Percentiles rank a stretch among this genome's conserved stretches.
phyloP scores from a whole-genome alignment of 2,797 vertebrate genomes.

The Typhlichthys eigenmanni region DNA sequence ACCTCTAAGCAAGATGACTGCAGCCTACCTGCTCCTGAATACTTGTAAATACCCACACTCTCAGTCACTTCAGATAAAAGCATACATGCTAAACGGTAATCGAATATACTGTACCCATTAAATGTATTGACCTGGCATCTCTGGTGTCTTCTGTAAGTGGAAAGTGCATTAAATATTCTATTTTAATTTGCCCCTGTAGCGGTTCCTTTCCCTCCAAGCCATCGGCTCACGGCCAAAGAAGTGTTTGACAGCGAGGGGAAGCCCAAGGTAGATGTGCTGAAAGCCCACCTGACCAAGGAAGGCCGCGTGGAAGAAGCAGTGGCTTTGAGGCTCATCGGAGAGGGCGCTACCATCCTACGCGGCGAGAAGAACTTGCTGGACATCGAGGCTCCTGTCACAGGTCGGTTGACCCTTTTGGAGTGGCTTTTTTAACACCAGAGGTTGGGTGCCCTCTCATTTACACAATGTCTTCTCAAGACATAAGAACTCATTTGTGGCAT shows the following conservation, averaged over 20 bases:
- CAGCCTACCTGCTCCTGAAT: too few relatives aligned
- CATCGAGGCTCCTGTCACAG: slow-evolving; percentile 97
- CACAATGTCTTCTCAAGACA: too few relatives aligned
- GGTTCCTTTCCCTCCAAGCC: slow-evolving; percentile 96
- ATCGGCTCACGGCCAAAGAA: slow-evolving; percentile 96
- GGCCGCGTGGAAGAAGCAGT: slow-evolving; percentile 95
- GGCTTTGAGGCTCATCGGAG: slow-evolving; percentile 92
- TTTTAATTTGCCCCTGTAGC: slow-evolving; percentile 70
- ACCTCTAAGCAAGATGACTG: too few relatives aligned
- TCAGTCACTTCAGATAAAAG: too few relatives aligned
- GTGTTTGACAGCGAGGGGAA: slow-evolving; percentile 97
- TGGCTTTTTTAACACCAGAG: neutral
- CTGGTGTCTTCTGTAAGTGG: neutral
- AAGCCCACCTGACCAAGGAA: slow-evolving; percentile 98
- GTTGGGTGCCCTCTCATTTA: too few relatives aligned
- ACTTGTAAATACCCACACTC: too few relatives aligned
- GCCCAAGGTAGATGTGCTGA: slow-evolving; percentile 96
- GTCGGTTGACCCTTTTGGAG: slow-evolving; percentile 60
- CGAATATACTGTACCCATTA: too few relatives aligned
- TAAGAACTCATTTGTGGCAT: too few relatives aligned
- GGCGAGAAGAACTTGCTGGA: slow-evolving; percentile 96
- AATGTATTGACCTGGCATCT: neutral
- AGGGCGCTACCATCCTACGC: slow-evolving; percentile 91
- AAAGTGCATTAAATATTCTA: neutral
- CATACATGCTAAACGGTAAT: too few relatives aligned